Evolutionary conservation across 2,797 vertebrate species (phyloP), one percentile per base, ranked within the genome.

Genomic region (Gallinago solitaria): DNA sequence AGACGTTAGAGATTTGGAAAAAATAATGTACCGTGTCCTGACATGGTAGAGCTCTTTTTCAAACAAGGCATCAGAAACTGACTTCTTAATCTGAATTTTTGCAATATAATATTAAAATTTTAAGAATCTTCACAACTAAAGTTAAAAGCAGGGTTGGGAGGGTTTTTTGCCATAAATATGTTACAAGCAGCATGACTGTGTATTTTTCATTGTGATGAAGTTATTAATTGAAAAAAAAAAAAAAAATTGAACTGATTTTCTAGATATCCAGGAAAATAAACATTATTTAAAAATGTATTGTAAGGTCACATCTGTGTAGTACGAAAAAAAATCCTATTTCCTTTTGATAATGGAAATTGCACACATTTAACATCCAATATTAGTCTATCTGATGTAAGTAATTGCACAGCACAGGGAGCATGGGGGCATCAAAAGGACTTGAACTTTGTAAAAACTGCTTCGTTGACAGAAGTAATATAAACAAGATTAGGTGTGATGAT

Each of bases 381-480:
- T 76, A 57, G 13, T 90, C 11, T 4, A 5, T 27, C 16, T 77
- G 24, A 53, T 67, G 37, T 45, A 91, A 88, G 53, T 78, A 85
- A 92, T 67, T 83, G 15, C 35, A 45, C 32, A 78, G 27, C 71
- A 32, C 9, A 79, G 20, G 9, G 53, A 53, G 13, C 16, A 82
- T 51, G 74, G 18, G 59, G n/a, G 2, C 23, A 76, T 91, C 54
- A 82, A 77, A 76, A 93, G 37, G 39, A 68, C 73, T 85, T 88
- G 80, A 94, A 69, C 41, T 94, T 80, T 59, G 3, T 21, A 89
- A 83, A 73, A 88, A 37, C 20, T 79, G 19, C 32, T 83, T 75
- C 78, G 57, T 93, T 95, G 78, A 94, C 56, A 89, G 50, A 93
- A 83, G 33, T 33, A 94, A 75, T 95, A 83, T 73, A 89, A 94